Evolutionary conservation across 1,140 invertebrate species (phyloP).

Genomic region (Zaprionus ghesquierei): DNA sequence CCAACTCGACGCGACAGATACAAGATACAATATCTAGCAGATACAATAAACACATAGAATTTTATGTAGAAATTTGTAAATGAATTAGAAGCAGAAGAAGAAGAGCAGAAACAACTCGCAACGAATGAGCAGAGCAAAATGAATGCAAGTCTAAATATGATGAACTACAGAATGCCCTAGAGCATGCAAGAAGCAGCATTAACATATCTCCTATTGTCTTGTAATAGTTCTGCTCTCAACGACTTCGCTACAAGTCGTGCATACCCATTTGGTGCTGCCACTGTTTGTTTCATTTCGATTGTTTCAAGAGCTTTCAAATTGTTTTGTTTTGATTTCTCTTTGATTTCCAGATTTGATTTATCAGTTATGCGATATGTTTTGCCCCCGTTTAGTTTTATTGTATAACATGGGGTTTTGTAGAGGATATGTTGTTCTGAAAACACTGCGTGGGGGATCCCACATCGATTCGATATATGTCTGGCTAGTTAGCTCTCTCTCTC

Average conservation of each 20-base stretch:
- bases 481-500: not conserved
- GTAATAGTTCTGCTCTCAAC: not conserved
- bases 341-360: not conserved
- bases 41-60: slow-evolving; percentile 36
- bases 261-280: not conserved
- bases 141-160: not conserved
- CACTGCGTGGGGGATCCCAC: slow-evolving; percentile 13
- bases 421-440: too few species aligned
- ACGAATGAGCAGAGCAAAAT: not conserved
- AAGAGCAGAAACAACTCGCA: not conserved
- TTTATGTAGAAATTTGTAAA: slow-evolving; percentile 7
- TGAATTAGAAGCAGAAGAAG: not conserved
- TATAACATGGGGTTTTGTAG: too few species aligned
- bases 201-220: too few species aligned
- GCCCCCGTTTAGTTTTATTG: not conserved
- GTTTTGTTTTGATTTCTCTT: not conserved
- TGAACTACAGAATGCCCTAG: not conserved
- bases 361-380: slow-evolving; percentile 1
- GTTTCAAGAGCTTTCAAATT: not conserved
- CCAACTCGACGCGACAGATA: slow-evolving; percentile 30
- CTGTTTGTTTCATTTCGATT: not conserved
- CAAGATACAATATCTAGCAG: slow-evolving; percentile 25
- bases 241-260: not conserved
- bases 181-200: too few species aligned
- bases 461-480: not conserved